Percentiles rank a stretch among this genome's conserved stretches.
Conservation (phyloP, 2,888 invertebrate genomes). For the Thymelicus sylvestris region DNA sequence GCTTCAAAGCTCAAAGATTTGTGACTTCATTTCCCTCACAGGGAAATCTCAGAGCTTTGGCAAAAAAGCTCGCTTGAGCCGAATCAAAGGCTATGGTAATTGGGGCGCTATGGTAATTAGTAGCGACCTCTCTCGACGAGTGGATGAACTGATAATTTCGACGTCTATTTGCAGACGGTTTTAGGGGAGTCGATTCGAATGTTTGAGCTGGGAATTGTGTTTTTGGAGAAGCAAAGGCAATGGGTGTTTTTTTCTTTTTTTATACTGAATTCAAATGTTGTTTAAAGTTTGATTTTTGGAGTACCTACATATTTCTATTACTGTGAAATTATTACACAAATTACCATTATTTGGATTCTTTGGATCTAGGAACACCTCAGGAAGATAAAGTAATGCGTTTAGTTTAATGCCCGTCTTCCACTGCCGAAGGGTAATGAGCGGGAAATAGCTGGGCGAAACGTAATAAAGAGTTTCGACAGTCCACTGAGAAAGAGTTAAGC, state of each 20-base stretch:
- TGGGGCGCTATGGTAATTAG: constrained; percentile 62
- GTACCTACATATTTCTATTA: no score
- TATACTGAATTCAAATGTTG: background rate
- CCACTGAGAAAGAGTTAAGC: no score
- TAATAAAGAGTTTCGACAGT: no score
- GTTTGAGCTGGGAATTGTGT: constrained; percentile 20
- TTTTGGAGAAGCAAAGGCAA: background rate
- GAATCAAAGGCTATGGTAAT: constrained; percentile 71
- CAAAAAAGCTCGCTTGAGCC: constrained; percentile 66
- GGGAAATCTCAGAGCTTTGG: constrained; percentile 67
- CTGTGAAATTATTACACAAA: no score
- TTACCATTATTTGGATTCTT: no score
- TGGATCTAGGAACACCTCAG: no score
- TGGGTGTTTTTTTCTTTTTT: constrained; percentile 16
- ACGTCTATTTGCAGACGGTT: constrained; percentile 32
- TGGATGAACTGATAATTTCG: constrained; percentile 47
- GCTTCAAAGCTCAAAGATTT: constrained; percentile 36
- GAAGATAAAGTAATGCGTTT: no score
- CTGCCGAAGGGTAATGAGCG: no score
- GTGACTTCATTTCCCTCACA: constrained; percentile 38
- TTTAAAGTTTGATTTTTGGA: no score
- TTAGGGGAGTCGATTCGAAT: constrained; percentile 22
- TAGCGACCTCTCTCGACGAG: constrained; percentile 64
- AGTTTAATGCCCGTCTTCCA: no score
- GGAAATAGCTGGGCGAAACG: no score